Conservation (phyloP, 1,140 invertebrate genomes). For the Drosophila tropicalis region DNA sequence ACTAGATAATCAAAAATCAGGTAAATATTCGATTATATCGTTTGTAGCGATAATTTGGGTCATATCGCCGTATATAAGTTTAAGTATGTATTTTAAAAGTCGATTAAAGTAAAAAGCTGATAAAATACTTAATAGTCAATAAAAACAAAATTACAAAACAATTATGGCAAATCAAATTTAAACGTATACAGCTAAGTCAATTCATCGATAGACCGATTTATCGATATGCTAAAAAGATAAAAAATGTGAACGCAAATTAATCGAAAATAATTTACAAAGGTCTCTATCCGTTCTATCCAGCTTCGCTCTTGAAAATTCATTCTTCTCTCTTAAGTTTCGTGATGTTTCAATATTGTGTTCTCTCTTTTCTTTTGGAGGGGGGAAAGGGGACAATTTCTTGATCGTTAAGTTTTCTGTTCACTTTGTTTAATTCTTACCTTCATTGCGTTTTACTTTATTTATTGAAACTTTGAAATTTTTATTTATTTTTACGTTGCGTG, state of each 20-base stretch:
- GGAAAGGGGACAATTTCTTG: slow-evolving; percentile 38
- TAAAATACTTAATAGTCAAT: too few species aligned
- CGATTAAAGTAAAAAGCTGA: too few species aligned
- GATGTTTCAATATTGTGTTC: slow-evolving; percentile 1
- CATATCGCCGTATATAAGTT: too few species aligned
- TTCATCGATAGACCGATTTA: background rate
- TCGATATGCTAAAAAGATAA: background rate
- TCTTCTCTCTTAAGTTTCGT: slow-evolving; percentile 6
- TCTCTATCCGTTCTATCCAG: background rate
- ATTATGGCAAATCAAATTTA: background rate
- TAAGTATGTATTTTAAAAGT: too few species aligned
- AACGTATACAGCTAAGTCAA: background rate
- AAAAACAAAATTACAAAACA: background rate
- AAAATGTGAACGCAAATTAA: background rate
- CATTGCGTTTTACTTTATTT: slow-evolving; percentile 56
- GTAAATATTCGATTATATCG: slow-evolving; percentile 1
- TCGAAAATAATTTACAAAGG: background rate
- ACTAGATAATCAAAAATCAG: slow-evolving; percentile 2
- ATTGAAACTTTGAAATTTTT: slow-evolving; percentile 43
- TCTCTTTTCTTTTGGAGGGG: slow-evolving; percentile 24
- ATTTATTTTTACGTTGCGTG: slow-evolving; percentile 36
- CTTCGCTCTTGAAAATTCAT: slow-evolving; percentile 12
- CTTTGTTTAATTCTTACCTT: slow-evolving; percentile 74
- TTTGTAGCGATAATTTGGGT: background rate
- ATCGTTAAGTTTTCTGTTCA: slow-evolving; percentile 60